A percentile compares a stretch with the other conserved stretches of the same genome.
Conservation (phyloP, 2,797 vertebrate species). For the Artibeus lituratus region DNA sequence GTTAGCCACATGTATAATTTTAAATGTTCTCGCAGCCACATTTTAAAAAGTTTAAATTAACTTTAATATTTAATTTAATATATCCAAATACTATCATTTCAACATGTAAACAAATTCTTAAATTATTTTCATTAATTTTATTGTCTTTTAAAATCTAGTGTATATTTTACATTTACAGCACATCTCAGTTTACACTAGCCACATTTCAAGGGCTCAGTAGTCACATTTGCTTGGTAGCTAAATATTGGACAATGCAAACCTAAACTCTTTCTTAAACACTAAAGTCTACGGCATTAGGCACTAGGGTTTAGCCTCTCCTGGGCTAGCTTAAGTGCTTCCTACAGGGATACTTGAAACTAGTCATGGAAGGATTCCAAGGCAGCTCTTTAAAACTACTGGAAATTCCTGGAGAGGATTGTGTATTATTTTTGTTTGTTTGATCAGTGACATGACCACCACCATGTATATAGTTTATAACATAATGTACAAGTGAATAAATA, state of each 20-base stretch:
- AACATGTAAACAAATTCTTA: neutral
- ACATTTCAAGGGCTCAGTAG: neutral
- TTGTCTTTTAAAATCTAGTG: neutral
- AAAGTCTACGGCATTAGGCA: neutral
- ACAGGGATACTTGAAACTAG: neutral
- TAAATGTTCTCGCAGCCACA: neutral
- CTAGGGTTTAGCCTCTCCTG: neutral
- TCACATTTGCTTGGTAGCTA: neutral
- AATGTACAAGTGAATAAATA: neutral
- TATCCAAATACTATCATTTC: neutral
- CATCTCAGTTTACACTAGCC: neutral
- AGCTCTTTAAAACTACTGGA: neutral
- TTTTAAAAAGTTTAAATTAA: neutral
- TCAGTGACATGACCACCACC: neutral
- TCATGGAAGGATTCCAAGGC: neutral
- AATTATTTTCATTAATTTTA: neutral
- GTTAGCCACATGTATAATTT: neutral
- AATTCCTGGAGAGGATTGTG: neutral
- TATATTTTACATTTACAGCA: neutral
- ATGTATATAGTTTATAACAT: neutral
- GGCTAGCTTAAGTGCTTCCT: neutral
- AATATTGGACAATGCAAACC: neutral
- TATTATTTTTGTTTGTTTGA: neutral
- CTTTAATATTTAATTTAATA: neutral
- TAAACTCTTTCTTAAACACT: neutral